Base-by-base conservation (phyloP, 2,888 invertebrate genomes). In the Halictus quadricinctus region DNA sequence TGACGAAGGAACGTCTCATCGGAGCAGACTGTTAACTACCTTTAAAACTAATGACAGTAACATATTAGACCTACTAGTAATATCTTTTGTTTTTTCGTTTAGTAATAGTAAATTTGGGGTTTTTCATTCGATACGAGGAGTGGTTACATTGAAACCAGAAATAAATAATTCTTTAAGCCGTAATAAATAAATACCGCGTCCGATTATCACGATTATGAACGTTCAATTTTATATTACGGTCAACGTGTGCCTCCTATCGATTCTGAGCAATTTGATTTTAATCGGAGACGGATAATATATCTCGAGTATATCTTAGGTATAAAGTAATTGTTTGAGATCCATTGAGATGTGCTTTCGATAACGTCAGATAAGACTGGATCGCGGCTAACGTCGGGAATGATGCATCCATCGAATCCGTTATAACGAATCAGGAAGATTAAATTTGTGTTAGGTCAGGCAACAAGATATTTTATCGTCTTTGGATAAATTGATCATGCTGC, bases 1-100 rank as follows among this genome's bases (percentile, higher is more conserved):
- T 80, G 15, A 21, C 25, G 48, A 76, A 72, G 76, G 72, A 75
- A 75, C 69, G 3, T 41, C 82, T 73, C n/a, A 29, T 58, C 13
- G 36, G 25, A 72, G 60, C 50, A 10, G 21, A 21, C 36, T 21
- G 21, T 12, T 18, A 5, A 41, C 8, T 64, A 36, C 1, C 36
- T 36, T 36, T 0, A 36, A 66, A 2, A 36, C 2, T 66, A 4
- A 21, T 36, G 3, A 29, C 12, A 64, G 3, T 13, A 29, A 64
- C n/a, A n/a, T 60, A 2, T 3, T 29, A 60, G 25, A 25, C 2
- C 25, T 25, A 60, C 25, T 12, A 13, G 13, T 60, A 60, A 25
- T 60, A 13, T n/a, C 25, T n/a, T n/a, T 29, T 64, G 36, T 58
- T 58, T 48, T 15, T 48, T 48, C 48, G n/a, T 58, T 58, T 7